Conservation (phyloP, 2,888 invertebrate genomes). For the Nemapogon koenigi region DNA sequence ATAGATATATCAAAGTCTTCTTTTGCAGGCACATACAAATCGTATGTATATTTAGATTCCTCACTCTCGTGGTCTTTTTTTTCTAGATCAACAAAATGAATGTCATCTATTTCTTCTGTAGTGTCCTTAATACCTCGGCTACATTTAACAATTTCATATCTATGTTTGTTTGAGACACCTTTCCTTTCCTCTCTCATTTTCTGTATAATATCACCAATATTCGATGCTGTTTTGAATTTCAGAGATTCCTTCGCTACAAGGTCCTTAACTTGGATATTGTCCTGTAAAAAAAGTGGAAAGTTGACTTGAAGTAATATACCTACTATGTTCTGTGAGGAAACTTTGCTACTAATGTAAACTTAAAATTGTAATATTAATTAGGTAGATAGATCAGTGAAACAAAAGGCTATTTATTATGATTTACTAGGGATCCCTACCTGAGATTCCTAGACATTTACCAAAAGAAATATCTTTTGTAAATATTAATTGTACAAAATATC, state of each 20-base stretch:
- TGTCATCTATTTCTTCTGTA: slow-evolving; percentile 23
- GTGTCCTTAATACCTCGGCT: slow-evolving; percentile 37
- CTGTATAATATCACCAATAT: slow-evolving; percentile 39
- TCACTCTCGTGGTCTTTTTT: slow-evolving; percentile 27
- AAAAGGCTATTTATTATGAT: no score
- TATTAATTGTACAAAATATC: no score
- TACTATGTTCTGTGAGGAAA: no score
- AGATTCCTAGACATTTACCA: no score
- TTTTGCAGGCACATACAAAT: slow-evolving; percentile 43
- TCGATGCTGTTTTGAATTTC: slow-evolving; percentile 31
- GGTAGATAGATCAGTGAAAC: no score
- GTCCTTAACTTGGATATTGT: slow-evolving; percentile 33
- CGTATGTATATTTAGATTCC: slow-evolving; percentile 43
- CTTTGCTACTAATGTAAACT: no score
- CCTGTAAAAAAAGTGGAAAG: no score
- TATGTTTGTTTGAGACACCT: slow-evolving; percentile 31
- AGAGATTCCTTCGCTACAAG: slow-evolving; percentile 33
- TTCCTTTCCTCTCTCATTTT: slow-evolving; percentile 47
- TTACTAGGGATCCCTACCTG: no score
- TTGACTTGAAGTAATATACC: no score
- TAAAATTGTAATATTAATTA: no score
- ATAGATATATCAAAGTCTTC: slow-evolving; percentile 46
- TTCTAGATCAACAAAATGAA: slow-evolving; percentile 35
- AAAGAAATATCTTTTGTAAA: no score
- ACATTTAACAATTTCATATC: slow-evolving; percentile 49